Evolutionary conservation across 1,140 invertebrate genomes (phyloP), one percentile per base, ranked within the genome.

Genomic region (Goniozus legneri): DNA sequence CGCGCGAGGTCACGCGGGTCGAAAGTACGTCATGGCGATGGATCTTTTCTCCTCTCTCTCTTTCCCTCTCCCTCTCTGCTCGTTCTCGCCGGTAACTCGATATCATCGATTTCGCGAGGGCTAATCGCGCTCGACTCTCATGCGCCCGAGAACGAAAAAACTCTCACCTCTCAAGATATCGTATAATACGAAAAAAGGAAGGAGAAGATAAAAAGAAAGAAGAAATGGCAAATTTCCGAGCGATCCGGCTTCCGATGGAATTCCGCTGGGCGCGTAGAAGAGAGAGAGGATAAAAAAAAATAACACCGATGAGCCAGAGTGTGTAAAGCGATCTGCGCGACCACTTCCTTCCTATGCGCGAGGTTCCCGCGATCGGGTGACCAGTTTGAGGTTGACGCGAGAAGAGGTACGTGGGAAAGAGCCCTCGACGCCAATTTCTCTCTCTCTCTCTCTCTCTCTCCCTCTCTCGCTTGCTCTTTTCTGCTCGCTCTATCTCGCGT

Each of bases 321-420:
- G 38, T 70, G 73, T 73, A 74, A 75, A 71, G 60, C 58, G 71
- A 74, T 73, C 66, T 67, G 52, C 41, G 47, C 58, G 67, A 75
- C 73, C 73, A 75, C 73, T 75, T 74, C 73, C 73, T 75, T 71
- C 68, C 71, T 71, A 60, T 56, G 56, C 49, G 54, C 50, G 50
- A 49, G 37, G 32, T 22, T 22, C 13, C 31, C 13, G 27, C 58
- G 70, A 75, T 75, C 72, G 71, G 65, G 73, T 75, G 71, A 71
- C 73, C 69, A 71, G 69, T 67, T 73, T 75, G 71, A 73, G 71
- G 71, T 75, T 65, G 69, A 49, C 61, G 65, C n/a, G n/a, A n/a
- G n/a, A 65, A 69, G 67, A 73, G 59, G 67, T 69, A 76, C 73
- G 71, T 76, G 73, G 71, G 73, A 74, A 74, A 73, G 68, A 62